These are phyloP conservation scores for Latrodectus hesperus DNA, from an alignment of 2,888 invertebrate species.

Conservation along the genomic window DNA sequence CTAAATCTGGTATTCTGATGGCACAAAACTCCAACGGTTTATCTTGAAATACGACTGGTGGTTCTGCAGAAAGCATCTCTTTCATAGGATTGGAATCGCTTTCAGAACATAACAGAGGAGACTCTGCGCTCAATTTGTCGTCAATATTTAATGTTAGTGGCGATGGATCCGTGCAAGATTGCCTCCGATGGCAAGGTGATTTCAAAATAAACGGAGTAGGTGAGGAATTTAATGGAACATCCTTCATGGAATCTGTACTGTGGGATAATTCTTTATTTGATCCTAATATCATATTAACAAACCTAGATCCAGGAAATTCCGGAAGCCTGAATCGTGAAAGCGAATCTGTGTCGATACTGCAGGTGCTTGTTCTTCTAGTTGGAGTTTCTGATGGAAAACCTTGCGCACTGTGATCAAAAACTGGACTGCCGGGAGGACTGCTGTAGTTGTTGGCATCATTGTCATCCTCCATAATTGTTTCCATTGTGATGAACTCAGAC, in stretches of 20 bases:
- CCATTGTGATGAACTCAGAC: conserved; percentile 66
- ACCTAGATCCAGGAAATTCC: conserved; percentile 54
- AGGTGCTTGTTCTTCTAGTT: conserved; percentile 46
- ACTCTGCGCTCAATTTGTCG: conserved; percentile 6
- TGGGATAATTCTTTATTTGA: conserved; percentile 47
- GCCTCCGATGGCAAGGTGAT: conserved; percentile 31
- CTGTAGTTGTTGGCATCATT: conserved; percentile 53
- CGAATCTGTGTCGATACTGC: conserved; percentile 52
- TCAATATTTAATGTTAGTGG: conserved; percentile 31
- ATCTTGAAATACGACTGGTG: conserved; percentile 42
- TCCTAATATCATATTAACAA: conserved; percentile 68
- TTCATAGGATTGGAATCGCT: neutral
- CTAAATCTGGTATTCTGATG: conserved; percentile 56
- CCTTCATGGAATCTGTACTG: conserved; percentile 56
- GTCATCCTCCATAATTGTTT: conserved; percentile 70
- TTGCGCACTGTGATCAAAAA: conserved; percentile 32
- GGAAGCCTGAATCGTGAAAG: conserved; percentile 48
- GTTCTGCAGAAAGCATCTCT: neutral
- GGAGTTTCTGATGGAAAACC: conserved; percentile 31
- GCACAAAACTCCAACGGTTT: conserved; percentile 45
- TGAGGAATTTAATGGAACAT: conserved; percentile 6
- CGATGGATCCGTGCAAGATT: conserved; percentile 39
- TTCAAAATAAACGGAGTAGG: conserved; percentile 38
- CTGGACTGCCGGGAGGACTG: conserved; percentile 57
- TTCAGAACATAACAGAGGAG: conserved; percentile 17